Evolutionary conservation across 2,888 invertebrate genomes (phyloP), one percentile per base, ranked within the genome.

Genomic region (Cancer borealis): DNA sequence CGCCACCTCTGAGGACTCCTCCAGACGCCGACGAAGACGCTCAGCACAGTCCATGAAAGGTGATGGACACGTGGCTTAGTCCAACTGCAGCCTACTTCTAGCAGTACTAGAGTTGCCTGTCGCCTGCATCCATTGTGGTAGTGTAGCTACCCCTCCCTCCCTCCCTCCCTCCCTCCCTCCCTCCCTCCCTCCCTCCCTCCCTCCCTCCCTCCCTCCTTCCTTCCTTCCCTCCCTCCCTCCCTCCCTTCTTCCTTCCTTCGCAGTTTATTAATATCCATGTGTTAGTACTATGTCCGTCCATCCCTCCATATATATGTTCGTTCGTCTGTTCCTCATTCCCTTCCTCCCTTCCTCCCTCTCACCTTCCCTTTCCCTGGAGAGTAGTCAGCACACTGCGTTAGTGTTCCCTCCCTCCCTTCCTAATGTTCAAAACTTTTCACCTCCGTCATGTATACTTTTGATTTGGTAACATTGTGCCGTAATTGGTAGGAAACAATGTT

Each of bases 31-130:
- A 91, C 92, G 94, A 46, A 90, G 94, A 45, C 84, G 94, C 39
- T 94, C 94, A 79, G 89, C 94, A 47, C 94, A 94, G 49, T 79
- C 94, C 79, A 92, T 91, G 66, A 94, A 92, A 94, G 94, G 94
- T 94, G 94, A 94, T 39, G 88, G 91, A 92, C 17, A 26, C 26
- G 93, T 30, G 54, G 26, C 84, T 26, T 87, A 60, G 21, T 30
- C 66, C 30, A 17, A 46, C 84, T 49, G 30, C 46, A 10, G n/a
- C 87, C 45, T 8, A 2, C 66, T n/a, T 30, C 1, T 47, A 39
- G 21, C 49, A 47, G 47, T 89, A 54, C 47, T 89, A 49, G 60
- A 26, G 60, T 60, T 91, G 45, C 54, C 54, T 91, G 60, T 91
- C 26, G 30, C 60, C 21, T 60, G 39, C 91, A 91, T 21, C 84